phyloP scores from a whole-genome alignment of 2,113 vertebrate genomes.

The Antennarius striatus region DNA sequence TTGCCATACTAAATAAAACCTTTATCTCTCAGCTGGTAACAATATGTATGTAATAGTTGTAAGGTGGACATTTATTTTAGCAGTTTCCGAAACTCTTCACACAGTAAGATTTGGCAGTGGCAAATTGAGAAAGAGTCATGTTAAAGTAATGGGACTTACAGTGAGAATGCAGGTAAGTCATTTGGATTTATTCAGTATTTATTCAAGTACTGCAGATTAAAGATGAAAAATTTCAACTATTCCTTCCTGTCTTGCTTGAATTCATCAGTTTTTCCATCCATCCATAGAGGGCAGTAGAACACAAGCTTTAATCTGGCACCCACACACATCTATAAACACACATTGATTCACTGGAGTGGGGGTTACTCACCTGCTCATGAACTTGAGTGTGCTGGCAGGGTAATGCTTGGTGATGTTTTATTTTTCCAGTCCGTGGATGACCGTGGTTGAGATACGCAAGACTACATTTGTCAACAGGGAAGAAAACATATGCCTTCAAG shows the following conservation, averaged over 20 bases:
- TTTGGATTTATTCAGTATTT: slow-evolving; percentile 35
- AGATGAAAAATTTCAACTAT: slow-evolving; percentile 14
- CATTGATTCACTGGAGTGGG: slow-evolving; percentile 27
- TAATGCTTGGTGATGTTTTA: slow-evolving; percentile 50
- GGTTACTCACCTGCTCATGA: slow-evolving; percentile 69
- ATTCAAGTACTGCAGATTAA: slow-evolving; percentile 22
- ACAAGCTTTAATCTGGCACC: slow-evolving; percentile 30
- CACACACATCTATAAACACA: background rate
- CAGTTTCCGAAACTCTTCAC: background rate
- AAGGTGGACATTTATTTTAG: too few species aligned
- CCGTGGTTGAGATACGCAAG: slow-evolving; percentile 27
- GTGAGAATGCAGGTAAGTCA: slow-evolving; percentile 22
- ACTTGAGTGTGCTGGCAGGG: slow-evolving; percentile 52
- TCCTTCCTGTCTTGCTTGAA: background rate
- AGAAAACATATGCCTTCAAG: slow-evolving; percentile 20
- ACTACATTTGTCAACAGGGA: slow-evolving; percentile 38
- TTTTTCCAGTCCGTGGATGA: slow-evolving; percentile 24
- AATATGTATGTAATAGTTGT: too few species aligned
- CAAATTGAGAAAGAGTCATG: slow-evolving; percentile 23
- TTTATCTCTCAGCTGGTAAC: too few species aligned
- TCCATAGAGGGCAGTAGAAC: slow-evolving; percentile 71
- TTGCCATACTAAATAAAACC: too few species aligned
- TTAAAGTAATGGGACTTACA: slow-evolving; percentile 6
- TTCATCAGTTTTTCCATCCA: background rate
- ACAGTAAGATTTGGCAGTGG: slow-evolving; percentile 12